phyloP scores from a whole-genome alignment of 2,113 vertebrate species.

The Catharus minimus region DNA sequence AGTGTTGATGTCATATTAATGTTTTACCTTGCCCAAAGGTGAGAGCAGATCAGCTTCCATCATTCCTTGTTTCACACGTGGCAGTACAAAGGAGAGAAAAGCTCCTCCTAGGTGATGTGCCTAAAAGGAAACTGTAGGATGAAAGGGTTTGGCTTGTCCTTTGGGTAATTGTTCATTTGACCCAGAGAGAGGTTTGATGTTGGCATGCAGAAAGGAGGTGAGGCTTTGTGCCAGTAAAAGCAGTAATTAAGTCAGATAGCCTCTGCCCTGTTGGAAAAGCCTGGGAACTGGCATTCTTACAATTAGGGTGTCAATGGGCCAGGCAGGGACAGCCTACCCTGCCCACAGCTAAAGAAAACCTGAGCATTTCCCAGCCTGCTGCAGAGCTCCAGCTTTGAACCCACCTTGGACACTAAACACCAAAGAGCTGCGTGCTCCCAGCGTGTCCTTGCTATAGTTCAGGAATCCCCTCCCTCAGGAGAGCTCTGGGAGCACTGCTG shows the following conservation, averaged over 20 bases:
- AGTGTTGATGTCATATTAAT: slow-evolving; percentile 15
- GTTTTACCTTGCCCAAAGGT: slow-evolving; percentile 19
- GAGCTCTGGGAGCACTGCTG: neutral
- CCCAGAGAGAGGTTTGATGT: neutral
- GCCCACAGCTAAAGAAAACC: neutral
- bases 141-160: neutral
- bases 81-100: neutral
- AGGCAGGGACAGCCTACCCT: neutral
- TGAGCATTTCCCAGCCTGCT: neutral
- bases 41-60: slow-evolving; percentile 15
- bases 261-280: neutral
- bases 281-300: neutral
- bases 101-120: neutral
- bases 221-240: neutral
- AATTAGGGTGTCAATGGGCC: neutral
- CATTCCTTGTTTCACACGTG: neutral
- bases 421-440: neutral
- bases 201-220: neutral
- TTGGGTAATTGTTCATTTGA: neutral
- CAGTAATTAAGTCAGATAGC: neutral
- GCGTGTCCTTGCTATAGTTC: rapidly evolving
- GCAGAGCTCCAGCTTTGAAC: neutral
- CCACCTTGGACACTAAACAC: neutral
- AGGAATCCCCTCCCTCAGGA: neutral
- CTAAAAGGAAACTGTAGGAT: neutral